These are phyloP conservation scores for Enteromius viviparus DNA, from an alignment of 2,797 vertebrate species.

Conservation along the genomic window DNA sequence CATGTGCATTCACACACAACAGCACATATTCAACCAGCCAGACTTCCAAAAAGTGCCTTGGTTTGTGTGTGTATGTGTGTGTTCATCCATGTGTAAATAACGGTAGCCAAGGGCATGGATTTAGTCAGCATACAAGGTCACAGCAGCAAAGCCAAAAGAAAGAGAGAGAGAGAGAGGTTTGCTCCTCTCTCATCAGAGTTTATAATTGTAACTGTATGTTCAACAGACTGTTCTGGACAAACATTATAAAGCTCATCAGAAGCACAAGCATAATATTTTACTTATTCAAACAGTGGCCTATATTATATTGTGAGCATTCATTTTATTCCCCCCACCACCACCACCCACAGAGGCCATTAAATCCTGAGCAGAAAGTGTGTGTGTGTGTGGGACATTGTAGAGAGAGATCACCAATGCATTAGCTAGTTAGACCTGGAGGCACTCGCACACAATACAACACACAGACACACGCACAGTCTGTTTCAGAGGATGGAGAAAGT, in stretches of 20 bases:
- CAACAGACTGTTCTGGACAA: conserved; percentile 41
- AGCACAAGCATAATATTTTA: conserved; percentile 34
- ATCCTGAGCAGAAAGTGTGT: conserved; percentile 19
- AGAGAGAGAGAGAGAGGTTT: conserved; percentile 26
- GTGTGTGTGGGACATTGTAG: conserved; percentile 9
- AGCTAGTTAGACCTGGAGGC: conserved; percentile 40
- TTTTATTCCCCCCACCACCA: background rate
- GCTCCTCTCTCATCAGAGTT: conserved; percentile 42
- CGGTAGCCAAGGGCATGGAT: conserved; percentile 59
- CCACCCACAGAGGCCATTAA: conserved; percentile 42
- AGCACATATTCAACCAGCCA: conserved; percentile 33
- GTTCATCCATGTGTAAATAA: conserved; percentile 66
- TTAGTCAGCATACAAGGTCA: conserved; percentile 60
- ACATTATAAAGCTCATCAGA: conserved; percentile 38
- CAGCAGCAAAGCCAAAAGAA: conserved; percentile 26
- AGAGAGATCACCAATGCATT: conserved; percentile 51
- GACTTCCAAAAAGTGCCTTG: conserved; percentile 39
- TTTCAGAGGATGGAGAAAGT: conserved; percentile 15
- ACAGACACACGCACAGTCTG: background rate
- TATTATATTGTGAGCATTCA: background rate
- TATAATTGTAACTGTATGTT: conserved; percentile 41
- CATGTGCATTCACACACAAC: conserved; percentile 25
- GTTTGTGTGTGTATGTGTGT: conserved; percentile 51
- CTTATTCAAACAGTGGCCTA: conserved; percentile 35
- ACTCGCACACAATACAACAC: conserved; percentile 18